Percentiles rank a stretch among this genome's conserved stretches.
phyloP scores from a whole-genome alignment of 2,113 vertebrate genomes.

The Trinectes maculatus region DNA sequence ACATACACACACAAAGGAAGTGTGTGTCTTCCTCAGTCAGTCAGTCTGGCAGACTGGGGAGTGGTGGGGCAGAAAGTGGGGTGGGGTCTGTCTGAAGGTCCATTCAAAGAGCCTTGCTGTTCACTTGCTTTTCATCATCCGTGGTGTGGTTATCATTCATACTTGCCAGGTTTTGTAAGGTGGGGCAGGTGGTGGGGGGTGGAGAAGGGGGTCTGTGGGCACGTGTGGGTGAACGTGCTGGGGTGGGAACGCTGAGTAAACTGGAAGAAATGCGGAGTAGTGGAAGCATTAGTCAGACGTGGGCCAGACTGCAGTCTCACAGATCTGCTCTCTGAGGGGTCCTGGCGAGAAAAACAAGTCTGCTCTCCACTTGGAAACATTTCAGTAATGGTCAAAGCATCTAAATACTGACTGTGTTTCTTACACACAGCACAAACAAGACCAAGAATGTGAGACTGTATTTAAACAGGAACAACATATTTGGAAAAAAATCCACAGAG shows the following conservation, averaged over 20 bases:
- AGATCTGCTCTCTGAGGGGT: slow-evolving; percentile 42
- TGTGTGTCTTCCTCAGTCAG: slow-evolving; percentile 4
- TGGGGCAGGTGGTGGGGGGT: not conserved
- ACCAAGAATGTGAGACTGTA: slow-evolving; percentile 8
- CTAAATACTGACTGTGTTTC: slow-evolving; percentile 18
- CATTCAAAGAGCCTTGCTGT: slow-evolving; percentile 51
- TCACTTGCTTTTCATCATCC: slow-evolving; percentile 53
- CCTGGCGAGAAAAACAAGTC: slow-evolving; percentile 50
- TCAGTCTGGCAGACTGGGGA: slow-evolving; percentile 18
- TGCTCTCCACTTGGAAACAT: slow-evolving; percentile 43
- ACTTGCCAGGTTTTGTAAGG: slow-evolving; percentile 30
- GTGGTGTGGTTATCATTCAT: slow-evolving; percentile 34
- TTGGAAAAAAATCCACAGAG: not conserved
- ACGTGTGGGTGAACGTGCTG: slow-evolving; percentile 66
- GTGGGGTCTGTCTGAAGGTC: slow-evolving; percentile 61
- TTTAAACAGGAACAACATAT: slow-evolving; percentile 15
- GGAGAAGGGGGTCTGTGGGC: slow-evolving; percentile 19
- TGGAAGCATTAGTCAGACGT: slow-evolving; percentile 68
- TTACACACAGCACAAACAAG: slow-evolving; percentile 23
- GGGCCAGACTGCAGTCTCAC: slow-evolving; percentile 63
- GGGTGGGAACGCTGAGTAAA: slow-evolving; percentile 45
- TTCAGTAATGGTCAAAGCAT: slow-evolving; percentile 40
- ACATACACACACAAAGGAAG: not conserved
- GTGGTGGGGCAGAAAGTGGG: slow-evolving; percentile 30
- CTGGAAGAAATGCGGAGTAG: slow-evolving; percentile 56